phyloP scores from a whole-genome alignment of 2,888 invertebrate species.

The Endomychus coccineus region DNA sequence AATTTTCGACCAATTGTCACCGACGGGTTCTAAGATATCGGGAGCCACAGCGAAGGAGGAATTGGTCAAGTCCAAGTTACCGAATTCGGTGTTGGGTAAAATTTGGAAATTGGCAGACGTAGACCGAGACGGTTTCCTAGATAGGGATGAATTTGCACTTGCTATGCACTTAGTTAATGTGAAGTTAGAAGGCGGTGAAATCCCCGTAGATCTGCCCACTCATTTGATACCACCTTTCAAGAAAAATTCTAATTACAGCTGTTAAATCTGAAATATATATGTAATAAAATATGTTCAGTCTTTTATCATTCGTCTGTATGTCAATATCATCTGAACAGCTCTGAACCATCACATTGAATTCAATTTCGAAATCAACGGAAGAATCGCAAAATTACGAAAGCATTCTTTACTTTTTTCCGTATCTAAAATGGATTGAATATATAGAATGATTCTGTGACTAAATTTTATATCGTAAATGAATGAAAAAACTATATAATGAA shows the following conservation, averaged over 20 bases:
- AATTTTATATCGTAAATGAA: too few species aligned
- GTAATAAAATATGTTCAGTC: slow-evolving; percentile 1
- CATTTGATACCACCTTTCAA: slow-evolving; percentile 86
- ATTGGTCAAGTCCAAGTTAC: slow-evolving; percentile 95
- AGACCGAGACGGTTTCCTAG: slow-evolving; percentile 89
- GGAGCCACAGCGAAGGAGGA: slow-evolving; percentile 86
- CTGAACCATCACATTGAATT: too few species aligned
- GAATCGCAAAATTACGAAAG: too few species aligned
- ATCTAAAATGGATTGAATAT: too few species aligned
- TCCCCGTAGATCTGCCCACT: slow-evolving; percentile 76
- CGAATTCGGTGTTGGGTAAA: slow-evolving; percentile 90
- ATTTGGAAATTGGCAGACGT: slow-evolving; percentile 97
- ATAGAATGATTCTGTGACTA: too few species aligned
- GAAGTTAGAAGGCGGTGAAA: slow-evolving; percentile 83
- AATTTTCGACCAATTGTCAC: slow-evolving; percentile 70
- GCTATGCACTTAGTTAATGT: slow-evolving; percentile 92
- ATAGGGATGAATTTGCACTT: slow-evolving; percentile 92
- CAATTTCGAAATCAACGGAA: too few species aligned
- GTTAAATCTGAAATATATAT: not conserved
- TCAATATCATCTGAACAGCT: too few species aligned
- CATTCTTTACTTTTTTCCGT: too few species aligned
- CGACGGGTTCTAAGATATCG: slow-evolving; percentile 86
- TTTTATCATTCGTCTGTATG: not conserved
- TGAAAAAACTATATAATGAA: too few species aligned
- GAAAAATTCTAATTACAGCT: slow-evolving; percentile 36